Percentiles rank a stretch among this genome's conserved stretches.
These are phyloP conservation scores for Lucilia sericata DNA, from an alignment of 1,140 invertebrate species.

Conservation along the genomic window DNA sequence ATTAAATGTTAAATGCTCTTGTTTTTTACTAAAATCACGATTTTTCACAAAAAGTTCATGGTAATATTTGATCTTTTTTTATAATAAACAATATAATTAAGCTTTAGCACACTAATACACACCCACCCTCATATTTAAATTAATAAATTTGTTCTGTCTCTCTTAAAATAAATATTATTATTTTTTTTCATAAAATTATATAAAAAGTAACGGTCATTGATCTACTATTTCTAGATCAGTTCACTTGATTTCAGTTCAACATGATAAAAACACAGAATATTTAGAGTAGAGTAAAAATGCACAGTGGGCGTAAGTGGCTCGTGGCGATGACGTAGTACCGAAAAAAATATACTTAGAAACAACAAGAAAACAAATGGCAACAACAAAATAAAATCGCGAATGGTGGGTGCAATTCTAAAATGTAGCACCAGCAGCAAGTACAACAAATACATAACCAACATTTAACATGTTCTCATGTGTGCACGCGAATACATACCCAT, in stretches of 20 bases:
- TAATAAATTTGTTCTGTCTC: background rate
- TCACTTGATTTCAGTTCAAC: slow-evolving; percentile 20
- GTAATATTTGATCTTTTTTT: background rate
- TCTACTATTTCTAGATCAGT: slow-evolving; percentile 37
- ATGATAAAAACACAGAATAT: background rate
- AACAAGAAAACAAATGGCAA: background rate
- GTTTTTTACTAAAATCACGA: too few relatives aligned
- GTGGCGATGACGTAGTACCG: slow-evolving; percentile 38
- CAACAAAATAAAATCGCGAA: slow-evolving; percentile 8
- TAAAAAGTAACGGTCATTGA: slow-evolving; percentile 29
- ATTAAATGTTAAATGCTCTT: too few relatives aligned
- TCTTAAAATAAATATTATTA: too few relatives aligned
- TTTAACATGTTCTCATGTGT: background rate
- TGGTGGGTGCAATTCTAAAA: slow-evolving; percentile 32
- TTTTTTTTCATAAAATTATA: background rate
- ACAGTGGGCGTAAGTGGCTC: slow-evolving; percentile 37
- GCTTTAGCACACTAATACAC: background rate
- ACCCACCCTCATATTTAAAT: slow-evolving; percentile 1
- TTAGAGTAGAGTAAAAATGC: background rate
- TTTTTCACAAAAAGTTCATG: too few relatives aligned
- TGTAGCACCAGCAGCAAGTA: slow-evolving; percentile 27
- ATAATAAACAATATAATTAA: background rate
- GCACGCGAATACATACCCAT: background rate
- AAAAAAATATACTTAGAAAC: background rate
- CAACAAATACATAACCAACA: background rate